Evolutionary conservation across 1,140 invertebrate genomes (phyloP), one percentile per base, ranked within the genome.

Genomic region (Prorops nasuta): DNA sequence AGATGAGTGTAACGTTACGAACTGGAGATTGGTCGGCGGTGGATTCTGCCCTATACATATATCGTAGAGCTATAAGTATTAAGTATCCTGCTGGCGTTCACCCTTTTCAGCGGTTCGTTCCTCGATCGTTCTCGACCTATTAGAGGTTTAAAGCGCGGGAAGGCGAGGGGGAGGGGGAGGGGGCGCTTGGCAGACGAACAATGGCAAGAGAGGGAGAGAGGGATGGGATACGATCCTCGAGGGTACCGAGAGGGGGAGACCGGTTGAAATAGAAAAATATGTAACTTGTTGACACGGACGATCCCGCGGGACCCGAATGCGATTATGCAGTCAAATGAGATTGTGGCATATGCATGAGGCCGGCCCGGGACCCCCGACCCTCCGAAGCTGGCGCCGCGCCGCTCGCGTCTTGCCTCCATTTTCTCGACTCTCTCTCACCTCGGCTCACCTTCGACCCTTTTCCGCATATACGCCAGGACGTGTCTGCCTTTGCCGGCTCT

Each of bases 241-340:
- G n/a, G n/a, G n/a, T n/a, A n/a, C n/a, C 21, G 35, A 59, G 42
- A 31, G 24, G 32, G 22, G 48, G 46, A 45, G 50, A 19, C 24
- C 22, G 45, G 31, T n/a, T n/a, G n/a, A n/a, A 21, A 41, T 46
- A 57, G 52, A 65, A 67, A 71, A 66, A 69, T 71, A 64, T 68
- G 69, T 75, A 72, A 76, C 71, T 76, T 76, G 72, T 76, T 76
- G 74, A 76, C 72, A 74, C 63, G 64, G 64, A 58, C 41, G 59
- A 71, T 74, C 69, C 71, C 72, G 54, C 44, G 52, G 63, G 71
- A 63, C 56, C 63, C 50, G 57, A 68, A 72, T 67, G 63, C 68
- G 69, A 76, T 77, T 77, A 77, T 67, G 71, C 64, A 77, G 75
- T 77, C 75, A 77, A 77, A 77, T 77, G 75, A 76, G 74, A 76